phyloP scores from a whole-genome alignment of 2,888 invertebrate species.

The Tholera decimalis region DNA sequence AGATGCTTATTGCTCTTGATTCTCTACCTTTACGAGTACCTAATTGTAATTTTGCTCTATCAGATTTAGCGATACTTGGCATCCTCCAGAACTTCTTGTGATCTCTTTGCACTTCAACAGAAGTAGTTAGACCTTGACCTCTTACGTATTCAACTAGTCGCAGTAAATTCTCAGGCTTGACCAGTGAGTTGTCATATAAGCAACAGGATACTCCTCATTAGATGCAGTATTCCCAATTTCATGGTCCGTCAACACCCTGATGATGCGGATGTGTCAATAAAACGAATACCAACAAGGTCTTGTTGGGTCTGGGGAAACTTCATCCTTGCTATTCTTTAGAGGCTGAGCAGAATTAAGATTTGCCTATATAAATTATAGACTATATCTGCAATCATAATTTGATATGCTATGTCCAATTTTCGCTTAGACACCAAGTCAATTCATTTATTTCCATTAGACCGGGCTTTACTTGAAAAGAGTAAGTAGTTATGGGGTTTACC shows the following conservation, averaged over 20 bases:
- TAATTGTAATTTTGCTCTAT: background rate
- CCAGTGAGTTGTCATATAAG: conserved; percentile 7
- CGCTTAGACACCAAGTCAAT: no score
- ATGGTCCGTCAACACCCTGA: conserved; percentile 2
- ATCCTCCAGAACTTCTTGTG: background rate
- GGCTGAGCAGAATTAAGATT: background rate
- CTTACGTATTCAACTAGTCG: conserved; percentile 17
- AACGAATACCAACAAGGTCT: conserved; percentile 12
- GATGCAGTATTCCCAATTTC: conserved; percentile 24
- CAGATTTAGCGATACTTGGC: background rate
- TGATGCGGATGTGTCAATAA: conserved; percentile 43
- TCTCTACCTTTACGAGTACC: no score
- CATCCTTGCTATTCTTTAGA: background rate
- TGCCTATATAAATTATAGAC: background rate
- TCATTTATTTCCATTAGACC: no score
- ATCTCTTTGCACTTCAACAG: background rate
- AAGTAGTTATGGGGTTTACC: no score
- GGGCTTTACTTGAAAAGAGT: no score
- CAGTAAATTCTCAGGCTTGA: conserved; percentile 1
- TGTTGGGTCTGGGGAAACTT: background rate
- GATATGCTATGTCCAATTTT: no score
- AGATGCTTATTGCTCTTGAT: no score
- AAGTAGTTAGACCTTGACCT: conserved; percentile 3
- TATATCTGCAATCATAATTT: no score
- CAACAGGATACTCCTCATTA: conserved; percentile 32